Evolutionary conservation across 2,797 vertebrate genomes (phyloP).

Genomic region (Platalea minor): DNA sequence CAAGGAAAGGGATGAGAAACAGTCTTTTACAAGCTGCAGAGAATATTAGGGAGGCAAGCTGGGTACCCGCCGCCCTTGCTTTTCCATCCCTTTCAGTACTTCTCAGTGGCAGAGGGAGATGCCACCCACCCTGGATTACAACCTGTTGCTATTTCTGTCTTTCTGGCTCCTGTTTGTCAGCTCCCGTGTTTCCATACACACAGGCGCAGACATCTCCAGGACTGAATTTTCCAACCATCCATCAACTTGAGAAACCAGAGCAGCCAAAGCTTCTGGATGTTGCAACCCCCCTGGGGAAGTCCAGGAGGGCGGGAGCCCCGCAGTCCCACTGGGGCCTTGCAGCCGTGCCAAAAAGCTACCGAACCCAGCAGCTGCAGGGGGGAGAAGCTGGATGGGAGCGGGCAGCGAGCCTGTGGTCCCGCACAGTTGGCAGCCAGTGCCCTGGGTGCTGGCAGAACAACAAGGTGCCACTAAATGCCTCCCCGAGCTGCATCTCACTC

Average conservation of each 20-base stretch:
- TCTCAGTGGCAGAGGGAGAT: neutral
- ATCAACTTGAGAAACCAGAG: neutral
- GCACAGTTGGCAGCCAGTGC: neutral
- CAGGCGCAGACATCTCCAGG: neutral
- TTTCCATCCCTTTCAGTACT: neutral
- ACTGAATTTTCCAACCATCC: neutral
- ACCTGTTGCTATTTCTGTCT: neutral
- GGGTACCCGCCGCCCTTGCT: neutral
- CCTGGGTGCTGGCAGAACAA: neutral
- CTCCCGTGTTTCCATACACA: neutral
- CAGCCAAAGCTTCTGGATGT: neutral
- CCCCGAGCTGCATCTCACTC: rapidly evolving
- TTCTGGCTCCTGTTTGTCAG: neutral
- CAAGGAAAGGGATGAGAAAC: neutral
- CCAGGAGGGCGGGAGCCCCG: neutral
- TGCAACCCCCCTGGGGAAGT: neutral
- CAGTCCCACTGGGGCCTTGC: rapidly evolving
- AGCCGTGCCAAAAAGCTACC: neutral
- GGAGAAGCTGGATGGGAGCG: neutral
- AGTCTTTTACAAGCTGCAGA: neutral
- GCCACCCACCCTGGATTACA: neutral
- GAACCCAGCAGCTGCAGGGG: rapidly evolving
- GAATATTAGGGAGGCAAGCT: neutral
- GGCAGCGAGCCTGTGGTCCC: neutral
- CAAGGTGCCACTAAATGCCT: neutral